Percentiles rank a stretch among this genome's conserved stretches.
phyloP scores from a whole-genome alignment of 1,140 invertebrate species.

The Formica exsecta region DNA sequence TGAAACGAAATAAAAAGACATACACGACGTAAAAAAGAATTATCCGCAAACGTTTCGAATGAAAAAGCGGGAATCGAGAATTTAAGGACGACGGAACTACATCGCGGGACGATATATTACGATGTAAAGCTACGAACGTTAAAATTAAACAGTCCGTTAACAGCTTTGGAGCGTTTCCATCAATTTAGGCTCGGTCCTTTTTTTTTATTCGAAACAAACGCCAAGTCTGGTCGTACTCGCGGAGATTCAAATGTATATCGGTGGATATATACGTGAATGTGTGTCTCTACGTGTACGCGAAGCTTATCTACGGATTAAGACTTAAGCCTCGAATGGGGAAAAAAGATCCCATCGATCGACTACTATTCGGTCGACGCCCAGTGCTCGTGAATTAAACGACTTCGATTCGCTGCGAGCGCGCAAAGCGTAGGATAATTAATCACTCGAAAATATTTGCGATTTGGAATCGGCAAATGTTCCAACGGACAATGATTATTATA shows the following conservation, averaged over 20 bases:
- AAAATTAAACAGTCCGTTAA: slow-evolving; percentile 57
- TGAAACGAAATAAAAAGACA: background rate
- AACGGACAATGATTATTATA: slow-evolving; percentile 33
- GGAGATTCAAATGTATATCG: slow-evolving; percentile 54
- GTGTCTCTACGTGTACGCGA: slow-evolving; percentile 40
- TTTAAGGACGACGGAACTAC: slow-evolving; percentile 10
- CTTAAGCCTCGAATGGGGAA: slow-evolving; percentile 36
- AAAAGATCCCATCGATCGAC: slow-evolving; percentile 55
- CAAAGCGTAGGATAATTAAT: slow-evolving; percentile 48
- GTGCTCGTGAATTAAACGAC: slow-evolving; percentile 45
- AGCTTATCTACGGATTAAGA: slow-evolving; percentile 64
- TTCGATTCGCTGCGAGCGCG: background rate
- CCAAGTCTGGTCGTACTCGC: background rate
- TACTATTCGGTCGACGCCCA: slow-evolving; percentile 18
- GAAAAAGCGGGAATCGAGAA: slow-evolving; percentile 20
- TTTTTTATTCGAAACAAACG: slow-evolving; percentile 37
- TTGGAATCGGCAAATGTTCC: background rate
- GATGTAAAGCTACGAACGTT: slow-evolving; percentile 25
- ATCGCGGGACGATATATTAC: slow-evolving; percentile 2
- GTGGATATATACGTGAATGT: slow-evolving; percentile 30
- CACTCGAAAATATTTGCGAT: slow-evolving; percentile 39
- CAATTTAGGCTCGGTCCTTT: slow-evolving; percentile 31
- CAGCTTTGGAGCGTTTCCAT: slow-evolving; percentile 42
- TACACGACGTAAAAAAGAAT: background rate
- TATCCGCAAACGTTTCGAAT: background rate